Evolutionary conservation across 2,797 vertebrate genomes (phyloP).

Genomic region (Scomberomorus guttatus): DNA sequence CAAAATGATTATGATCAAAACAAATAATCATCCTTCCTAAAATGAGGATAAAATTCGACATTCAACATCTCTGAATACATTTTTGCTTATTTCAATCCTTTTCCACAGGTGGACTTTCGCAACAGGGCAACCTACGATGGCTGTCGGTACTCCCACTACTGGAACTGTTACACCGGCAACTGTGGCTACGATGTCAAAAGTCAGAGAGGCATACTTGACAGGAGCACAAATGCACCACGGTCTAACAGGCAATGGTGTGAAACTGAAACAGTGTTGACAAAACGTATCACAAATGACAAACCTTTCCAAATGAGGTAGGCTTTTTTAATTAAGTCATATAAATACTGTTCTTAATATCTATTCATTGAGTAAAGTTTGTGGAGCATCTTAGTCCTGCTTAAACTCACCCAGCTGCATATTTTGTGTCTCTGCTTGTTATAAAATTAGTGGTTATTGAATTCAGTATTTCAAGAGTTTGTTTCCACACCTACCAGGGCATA

Average conservation of each 20-base stretch:
- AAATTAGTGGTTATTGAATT: not conserved
- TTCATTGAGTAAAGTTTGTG: not conserved
- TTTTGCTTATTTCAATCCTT: not conserved
- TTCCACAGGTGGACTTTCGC: conserved; percentile 59
- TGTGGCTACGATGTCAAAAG: not conserved
- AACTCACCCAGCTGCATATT: not conserved
- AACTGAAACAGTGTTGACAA: conserved; percentile 35
- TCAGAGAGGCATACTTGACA: not conserved
- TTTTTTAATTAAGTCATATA: not conserved
- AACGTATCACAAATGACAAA: conserved; percentile 9
- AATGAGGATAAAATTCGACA: no score
- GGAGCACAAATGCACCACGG: rapidly evolving
- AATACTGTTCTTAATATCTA: not conserved
- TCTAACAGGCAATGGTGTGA: conserved; percentile 39
- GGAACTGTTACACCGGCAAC: not conserved
- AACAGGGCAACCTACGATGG: conserved; percentile 26
- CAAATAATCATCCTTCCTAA: no score
- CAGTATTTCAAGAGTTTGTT: not conserved
- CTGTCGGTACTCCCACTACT: rapidly evolving
- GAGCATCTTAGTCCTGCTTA: not conserved
- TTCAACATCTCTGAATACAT: no score
- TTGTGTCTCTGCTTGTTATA: not conserved
- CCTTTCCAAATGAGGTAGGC: conserved; percentile 63
- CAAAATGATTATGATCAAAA: no score
- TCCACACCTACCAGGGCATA: conserved; percentile 20